phyloP scores from a whole-genome alignment of 2,113 vertebrate genomes.

The Bungarus multicinctus region DNA sequence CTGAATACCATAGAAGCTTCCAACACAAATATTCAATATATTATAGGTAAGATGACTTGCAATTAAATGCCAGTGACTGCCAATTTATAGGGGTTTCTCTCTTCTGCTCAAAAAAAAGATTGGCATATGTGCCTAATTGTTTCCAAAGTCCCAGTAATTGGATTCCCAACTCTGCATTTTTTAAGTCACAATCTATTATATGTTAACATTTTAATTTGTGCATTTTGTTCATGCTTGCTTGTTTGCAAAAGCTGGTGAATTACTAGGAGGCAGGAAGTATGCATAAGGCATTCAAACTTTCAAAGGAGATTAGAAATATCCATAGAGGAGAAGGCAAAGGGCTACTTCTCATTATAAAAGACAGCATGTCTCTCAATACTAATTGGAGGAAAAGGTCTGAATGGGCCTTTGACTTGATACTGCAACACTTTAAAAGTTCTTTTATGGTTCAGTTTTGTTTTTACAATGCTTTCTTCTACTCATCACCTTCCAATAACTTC shows the following conservation, averaged over 20 bases:
- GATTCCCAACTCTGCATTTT: conserved; percentile 36
- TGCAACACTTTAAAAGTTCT: neutral
- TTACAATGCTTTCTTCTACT: neutral
- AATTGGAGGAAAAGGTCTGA: neutral
- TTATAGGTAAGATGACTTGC: conserved; percentile 47
- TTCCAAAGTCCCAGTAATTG: conserved; percentile 43
- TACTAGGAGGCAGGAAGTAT: neutral
- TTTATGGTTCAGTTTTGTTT: neutral
- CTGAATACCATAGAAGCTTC: conserved; percentile 37
- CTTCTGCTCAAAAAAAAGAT: conserved; percentile 21
- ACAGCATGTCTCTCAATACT: neutral
- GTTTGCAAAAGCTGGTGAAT: conserved; percentile 21
- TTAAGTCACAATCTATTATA: conserved; percentile 43
- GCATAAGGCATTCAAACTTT: neutral
- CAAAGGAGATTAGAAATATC: neutral
- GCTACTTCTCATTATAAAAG: neutral
- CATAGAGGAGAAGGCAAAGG: neutral
- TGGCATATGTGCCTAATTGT: conserved; percentile 21
- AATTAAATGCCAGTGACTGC: conserved; percentile 31
- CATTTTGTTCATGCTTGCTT: conserved; percentile 26
- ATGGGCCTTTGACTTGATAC: neutral
- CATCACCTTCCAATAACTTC: neutral
- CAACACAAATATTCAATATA: conserved; percentile 36
- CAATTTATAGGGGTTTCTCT: conserved; percentile 23
- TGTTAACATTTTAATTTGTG: conserved; percentile 41